A percentile compares a stretch with the other conserved stretches of the same genome.
These are phyloP conservation scores for Bunonema sp. DNA, from an alignment of 2,888 invertebrate genomes.

Conservation along the genomic window DNA sequence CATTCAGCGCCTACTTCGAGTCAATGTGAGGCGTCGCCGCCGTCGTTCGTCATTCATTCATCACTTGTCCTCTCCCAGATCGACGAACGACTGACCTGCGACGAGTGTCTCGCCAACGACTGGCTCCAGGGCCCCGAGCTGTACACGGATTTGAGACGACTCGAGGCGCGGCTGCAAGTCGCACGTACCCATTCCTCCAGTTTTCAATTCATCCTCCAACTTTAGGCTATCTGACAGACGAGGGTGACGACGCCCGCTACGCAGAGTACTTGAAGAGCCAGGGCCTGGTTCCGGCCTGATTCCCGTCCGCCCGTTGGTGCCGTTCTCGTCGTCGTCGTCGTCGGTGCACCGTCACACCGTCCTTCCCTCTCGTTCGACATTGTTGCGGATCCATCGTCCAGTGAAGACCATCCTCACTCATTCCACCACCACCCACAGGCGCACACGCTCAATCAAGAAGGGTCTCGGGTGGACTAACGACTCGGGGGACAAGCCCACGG, in stretches of 20 bases:
- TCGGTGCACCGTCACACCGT: too few species aligned
- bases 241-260: constrained; percentile 15
- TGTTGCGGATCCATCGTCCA: too few species aligned
- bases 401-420: too few species aligned
- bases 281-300: too few species aligned
- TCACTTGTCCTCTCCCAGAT: constrained; percentile 18
- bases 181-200: neutral
- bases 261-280: too few species aligned
- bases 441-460: too few species aligned
- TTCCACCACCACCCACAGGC: too few species aligned
- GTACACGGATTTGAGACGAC: constrained; percentile 24
- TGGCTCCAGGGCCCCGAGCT: constrained; percentile 39
- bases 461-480: too few species aligned
- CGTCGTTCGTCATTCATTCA: neutral
- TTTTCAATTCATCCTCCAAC: neutral
- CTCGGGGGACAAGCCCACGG: too few species aligned
- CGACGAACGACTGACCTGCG: constrained; percentile 37
- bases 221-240: constrained; percentile 19
- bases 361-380: too few species aligned
- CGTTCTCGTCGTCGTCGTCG: too few species aligned
- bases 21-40: constrained; percentile 44
- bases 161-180: constrained; percentile 23
- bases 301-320: too few species aligned
- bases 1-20: constrained; percentile 89
- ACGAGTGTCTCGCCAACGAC: constrained; percentile 32